A percentile compares a stretch with the other conserved stretches of the same genome.
These are phyloP conservation scores for Caenorhabditis tropicalis DNA, from an alignment of 1,140 invertebrate species.

Conservation along the genomic window DNA sequence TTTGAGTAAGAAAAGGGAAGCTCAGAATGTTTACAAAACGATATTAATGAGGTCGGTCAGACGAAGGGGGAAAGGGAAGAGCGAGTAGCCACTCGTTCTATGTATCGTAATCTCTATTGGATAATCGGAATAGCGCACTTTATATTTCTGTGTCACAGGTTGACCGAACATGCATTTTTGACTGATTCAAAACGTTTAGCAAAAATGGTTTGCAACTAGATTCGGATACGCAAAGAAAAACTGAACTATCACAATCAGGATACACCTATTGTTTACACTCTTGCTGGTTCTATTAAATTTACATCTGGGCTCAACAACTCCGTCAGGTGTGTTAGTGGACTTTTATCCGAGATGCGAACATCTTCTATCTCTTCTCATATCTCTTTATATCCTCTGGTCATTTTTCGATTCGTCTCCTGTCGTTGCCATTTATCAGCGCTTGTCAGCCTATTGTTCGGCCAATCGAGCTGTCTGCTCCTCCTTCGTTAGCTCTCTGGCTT, in stretches of 20 bases:
- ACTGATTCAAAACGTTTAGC: neutral
- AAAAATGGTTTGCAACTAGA: too few species aligned
- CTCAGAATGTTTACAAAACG: neutral
- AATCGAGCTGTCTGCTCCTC: constrained; percentile 33
- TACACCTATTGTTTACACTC: too few species aligned
- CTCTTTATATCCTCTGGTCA: constrained; percentile 11
- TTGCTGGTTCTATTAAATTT: constrained; percentile 21
- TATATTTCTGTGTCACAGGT: neutral
- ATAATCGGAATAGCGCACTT: neutral
- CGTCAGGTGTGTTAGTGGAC: constrained; percentile 21
- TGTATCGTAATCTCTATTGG: constrained; percentile 22
- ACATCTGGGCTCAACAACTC: neutral
- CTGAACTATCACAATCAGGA: too few species aligned
- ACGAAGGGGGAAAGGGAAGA: neutral
- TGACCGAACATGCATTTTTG: neutral
- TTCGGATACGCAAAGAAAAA: too few species aligned
- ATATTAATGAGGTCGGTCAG: neutral
- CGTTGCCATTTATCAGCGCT: constrained; percentile 35
- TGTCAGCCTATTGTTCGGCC: constrained; percentile 28
- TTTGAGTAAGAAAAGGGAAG: neutral
- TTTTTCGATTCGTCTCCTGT: constrained; percentile 19
- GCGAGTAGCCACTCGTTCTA: neutral
- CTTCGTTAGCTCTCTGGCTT: neutral
- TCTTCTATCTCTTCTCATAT: neutral
- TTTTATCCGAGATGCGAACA: neutral